A percentile compares a stretch with the other conserved stretches of the same genome.
phyloP scores from a whole-genome alignment of 2,888 invertebrate genomes.

The Polydrusus cervinus region DNA sequence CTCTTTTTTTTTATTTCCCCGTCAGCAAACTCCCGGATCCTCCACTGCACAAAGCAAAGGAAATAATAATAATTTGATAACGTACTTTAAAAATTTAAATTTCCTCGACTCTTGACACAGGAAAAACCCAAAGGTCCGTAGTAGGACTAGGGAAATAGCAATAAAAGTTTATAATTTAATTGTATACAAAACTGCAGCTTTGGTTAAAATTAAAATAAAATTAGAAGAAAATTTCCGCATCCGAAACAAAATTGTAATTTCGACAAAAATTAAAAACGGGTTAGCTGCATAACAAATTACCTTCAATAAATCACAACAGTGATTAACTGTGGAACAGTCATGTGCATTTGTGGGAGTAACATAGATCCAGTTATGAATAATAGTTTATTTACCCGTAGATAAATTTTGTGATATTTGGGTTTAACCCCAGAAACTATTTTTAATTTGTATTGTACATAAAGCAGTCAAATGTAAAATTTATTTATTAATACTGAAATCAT shows the following conservation, averaged over 20 bases:
- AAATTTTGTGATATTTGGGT: slow-evolving; percentile 20
- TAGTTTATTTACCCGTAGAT: slow-evolving; percentile 32
- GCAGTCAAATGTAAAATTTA: slow-evolving; percentile 43
- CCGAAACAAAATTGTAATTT: slow-evolving; percentile 21
- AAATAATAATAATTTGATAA: too few species aligned
- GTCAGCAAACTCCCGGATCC: too few species aligned
- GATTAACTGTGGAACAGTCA: slow-evolving; percentile 47
- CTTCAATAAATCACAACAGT: slow-evolving; percentile 44
- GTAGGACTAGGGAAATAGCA: too few species aligned
- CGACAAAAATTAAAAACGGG: slow-evolving; percentile 44
- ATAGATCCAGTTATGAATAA: slow-evolving; percentile 44
- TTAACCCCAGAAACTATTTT: slow-evolving; percentile 21
- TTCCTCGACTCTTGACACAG: too few species aligned
- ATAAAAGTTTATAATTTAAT: neutral
- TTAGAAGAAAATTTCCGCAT: slow-evolving; percentile 10
- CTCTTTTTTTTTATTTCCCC: too few species aligned
- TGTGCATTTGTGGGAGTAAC: slow-evolving; percentile 44
- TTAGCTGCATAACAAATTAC: slow-evolving; percentile 43
- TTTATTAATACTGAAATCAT: slow-evolving; percentile 35
- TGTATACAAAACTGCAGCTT: neutral
- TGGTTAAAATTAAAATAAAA: neutral
- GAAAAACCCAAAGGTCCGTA: too few species aligned
- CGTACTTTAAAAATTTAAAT: too few species aligned
- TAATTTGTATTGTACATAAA: slow-evolving; percentile 28
- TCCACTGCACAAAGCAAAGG: too few species aligned